Conservation (phyloP, 2,888 invertebrate genomes). For the Ctena decussata region DNA sequence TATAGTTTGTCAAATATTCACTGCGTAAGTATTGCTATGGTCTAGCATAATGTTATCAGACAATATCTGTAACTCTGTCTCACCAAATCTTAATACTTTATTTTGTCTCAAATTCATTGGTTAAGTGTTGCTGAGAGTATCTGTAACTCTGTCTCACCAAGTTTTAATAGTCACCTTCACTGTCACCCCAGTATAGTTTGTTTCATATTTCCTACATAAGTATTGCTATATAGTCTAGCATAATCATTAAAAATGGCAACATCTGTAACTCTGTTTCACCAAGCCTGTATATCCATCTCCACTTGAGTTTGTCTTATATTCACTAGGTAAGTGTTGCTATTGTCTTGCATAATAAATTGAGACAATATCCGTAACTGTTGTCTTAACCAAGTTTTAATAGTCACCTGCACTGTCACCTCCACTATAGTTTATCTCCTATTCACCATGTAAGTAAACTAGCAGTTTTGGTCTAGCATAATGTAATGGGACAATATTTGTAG, state of each 20-base stretch:
- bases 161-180: conserved; percentile 97
- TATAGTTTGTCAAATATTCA: conserved; percentile 96
- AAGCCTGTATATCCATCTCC: conserved; percentile 96
- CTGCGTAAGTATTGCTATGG: conserved; percentile 90
- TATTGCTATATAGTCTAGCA: conserved; percentile 14
- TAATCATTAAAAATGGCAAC: neutral
- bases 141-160: conserved; percentile 94
- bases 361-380: conserved; percentile 89
- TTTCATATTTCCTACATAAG: conserved; percentile 97
- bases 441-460: conserved; percentile 94
- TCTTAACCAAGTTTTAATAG: conserved; percentile 98
- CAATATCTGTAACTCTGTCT: conserved; percentile 90
- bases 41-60: too few relatives aligned
- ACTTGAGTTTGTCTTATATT: conserved; percentile 97
- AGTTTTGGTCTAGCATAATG: conserved; percentile 71
- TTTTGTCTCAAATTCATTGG: conserved; percentile 98
- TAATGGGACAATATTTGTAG: conserved; percentile 89
- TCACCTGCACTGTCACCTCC: conserved; percentile 96
- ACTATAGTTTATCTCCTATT: conserved; percentile 97
- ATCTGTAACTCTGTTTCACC: conserved; percentile 93
- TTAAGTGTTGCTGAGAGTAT: conserved; percentile 91
- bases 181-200: conserved; percentile 95
- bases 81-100: conserved; percentile 97
- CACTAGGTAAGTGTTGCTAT: conserved; percentile 91
- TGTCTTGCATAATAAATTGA: neutral